A percentile compares a stretch with the other conserved stretches of the same genome.
Conservation (phyloP, 2,113 vertebrate genomes). For the Orcinus orca region DNA sequence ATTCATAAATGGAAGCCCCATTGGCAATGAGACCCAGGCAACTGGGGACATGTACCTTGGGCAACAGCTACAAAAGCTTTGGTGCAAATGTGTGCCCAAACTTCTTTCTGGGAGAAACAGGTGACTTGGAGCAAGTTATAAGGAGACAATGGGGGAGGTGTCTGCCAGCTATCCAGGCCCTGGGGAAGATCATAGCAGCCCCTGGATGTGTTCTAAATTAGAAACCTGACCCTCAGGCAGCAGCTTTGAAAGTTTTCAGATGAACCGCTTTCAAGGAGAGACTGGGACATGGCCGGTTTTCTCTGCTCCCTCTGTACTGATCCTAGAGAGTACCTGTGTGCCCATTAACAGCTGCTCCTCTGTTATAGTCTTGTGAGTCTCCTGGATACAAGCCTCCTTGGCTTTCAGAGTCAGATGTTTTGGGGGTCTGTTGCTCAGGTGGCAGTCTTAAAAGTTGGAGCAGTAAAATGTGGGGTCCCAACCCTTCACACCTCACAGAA, state of each 20-base stretch:
- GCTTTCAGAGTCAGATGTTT: background rate
- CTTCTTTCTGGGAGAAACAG: background rate
- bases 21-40: background rate
- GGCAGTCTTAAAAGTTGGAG: background rate
- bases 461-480: background rate
- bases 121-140: background rate
- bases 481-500: fast-evolving
- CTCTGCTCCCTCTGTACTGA: background rate
- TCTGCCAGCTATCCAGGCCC: background rate
- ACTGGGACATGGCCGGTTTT: background rate
- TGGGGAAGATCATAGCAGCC: background rate
- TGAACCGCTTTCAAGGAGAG: background rate
- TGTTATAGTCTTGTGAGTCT: background rate
- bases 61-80: background rate
- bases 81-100: background rate
- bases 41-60: background rate
- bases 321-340: background rate
- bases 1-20: background rate
- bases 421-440: background rate
- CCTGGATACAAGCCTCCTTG: background rate
- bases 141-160: background rate
- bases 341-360: background rate
- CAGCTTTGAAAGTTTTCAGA: background rate
- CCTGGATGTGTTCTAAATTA: background rate
- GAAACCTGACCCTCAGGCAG: background rate